Conservation (phyloP, 1,140 invertebrate species). For the Oncopodura yosiiana region DNA sequence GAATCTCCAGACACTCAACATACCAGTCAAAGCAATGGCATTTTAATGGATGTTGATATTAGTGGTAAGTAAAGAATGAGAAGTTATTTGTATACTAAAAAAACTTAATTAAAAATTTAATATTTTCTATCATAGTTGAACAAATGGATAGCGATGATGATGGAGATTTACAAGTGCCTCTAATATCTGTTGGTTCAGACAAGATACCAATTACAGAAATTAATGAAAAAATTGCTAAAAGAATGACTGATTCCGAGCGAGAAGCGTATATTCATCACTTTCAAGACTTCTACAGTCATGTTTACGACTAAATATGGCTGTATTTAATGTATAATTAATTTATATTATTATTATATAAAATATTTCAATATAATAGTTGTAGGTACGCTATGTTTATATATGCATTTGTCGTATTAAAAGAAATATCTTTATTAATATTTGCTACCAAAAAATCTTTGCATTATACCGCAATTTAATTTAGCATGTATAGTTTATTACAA, state of each 20-base stretch:
- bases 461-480: no score
- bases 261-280: conserved; percentile 88
- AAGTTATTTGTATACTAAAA: background rate
- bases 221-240: conserved; percentile 69
- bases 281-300: conserved; percentile 67
- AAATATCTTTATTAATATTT: no score
- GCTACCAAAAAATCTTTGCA: no score
- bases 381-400: no score
- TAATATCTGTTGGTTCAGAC: conserved; percentile 68
- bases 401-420: no score
- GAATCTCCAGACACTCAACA: background rate
- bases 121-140: conserved; percentile 58
- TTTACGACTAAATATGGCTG: conserved; percentile 28
- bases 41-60: conserved; percentile 15
- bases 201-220: conserved; percentile 68
- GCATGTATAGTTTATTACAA: no score
- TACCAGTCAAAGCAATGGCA: background rate
- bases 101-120: background rate
- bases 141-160: conserved; percentile 59
- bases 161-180: conserved; percentile 71
- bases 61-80: conserved; percentile 5
- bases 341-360: no score
- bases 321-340: no score
- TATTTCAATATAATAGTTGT: no score
- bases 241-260: conserved; percentile 87